Evolutionary conservation across 1,140 invertebrate species (phyloP).

Genomic region (Uloborus diversus): DNA sequence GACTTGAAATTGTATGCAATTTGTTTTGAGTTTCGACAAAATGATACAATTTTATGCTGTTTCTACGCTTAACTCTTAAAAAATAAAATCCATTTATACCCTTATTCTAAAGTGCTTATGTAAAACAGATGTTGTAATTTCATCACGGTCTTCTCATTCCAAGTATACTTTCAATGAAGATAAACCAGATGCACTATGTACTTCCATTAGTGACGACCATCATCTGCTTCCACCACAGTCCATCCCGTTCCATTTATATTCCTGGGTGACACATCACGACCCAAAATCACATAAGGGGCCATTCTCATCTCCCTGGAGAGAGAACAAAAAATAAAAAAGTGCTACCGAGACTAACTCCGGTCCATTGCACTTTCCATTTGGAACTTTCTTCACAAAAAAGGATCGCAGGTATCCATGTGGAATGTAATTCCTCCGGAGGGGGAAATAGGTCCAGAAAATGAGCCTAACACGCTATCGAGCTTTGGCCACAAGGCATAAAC

Average conservation of each 20-base stretch:
- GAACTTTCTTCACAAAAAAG: not conserved
- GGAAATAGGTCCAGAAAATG: not conserved
- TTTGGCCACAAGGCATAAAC: not conserved
- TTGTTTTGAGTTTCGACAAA: too few relatives aligned
- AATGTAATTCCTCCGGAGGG: slow-evolving; percentile 21
- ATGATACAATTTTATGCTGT: too few relatives aligned
- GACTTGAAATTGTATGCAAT: too few relatives aligned
- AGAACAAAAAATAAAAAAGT: not conserved
- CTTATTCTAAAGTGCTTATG: too few relatives aligned
- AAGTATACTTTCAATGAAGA: too few relatives aligned
- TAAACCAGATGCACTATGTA: not conserved
- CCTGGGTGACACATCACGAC: slow-evolving; percentile 31
- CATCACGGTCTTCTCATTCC: too few relatives aligned
- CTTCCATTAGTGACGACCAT: slow-evolving; percentile 36
- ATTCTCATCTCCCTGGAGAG: not conserved
- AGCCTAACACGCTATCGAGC: not conserved
- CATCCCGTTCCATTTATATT: slow-evolving; percentile 7
- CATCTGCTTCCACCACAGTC: not conserved
- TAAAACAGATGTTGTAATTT: too few relatives aligned
- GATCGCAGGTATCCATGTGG: slow-evolving; percentile 30
- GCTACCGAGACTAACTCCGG: not conserved
- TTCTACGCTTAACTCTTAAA: too few relatives aligned
- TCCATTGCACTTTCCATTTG: slow-evolving; percentile 49
- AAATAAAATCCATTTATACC: too few relatives aligned
- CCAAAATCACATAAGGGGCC: slow-evolving; percentile 27